phyloP scores from a whole-genome alignment of 2,113 vertebrate genomes.

The Podarcis muralis region DNA sequence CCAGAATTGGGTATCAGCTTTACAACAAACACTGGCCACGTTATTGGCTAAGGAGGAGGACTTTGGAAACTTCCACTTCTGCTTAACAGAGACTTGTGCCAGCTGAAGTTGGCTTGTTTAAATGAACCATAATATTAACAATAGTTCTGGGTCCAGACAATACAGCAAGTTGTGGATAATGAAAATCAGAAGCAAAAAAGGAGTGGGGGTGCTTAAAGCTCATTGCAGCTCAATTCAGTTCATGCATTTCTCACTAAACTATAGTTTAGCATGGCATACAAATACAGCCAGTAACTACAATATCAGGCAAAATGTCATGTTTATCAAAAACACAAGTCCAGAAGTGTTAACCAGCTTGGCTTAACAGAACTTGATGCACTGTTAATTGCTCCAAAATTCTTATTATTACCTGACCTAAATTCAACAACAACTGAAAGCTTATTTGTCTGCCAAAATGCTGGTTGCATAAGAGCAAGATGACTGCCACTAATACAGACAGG shows the following conservation, averaged over 20 bases:
- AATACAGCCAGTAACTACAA: not conserved
- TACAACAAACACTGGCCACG: not conserved
- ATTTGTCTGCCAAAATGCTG: not conserved
- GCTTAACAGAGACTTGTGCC: too few species aligned
- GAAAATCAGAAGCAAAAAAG: too few species aligned
- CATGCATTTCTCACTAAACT: too few species aligned
- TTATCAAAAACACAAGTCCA: not conserved
- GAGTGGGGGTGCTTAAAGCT: too few species aligned
- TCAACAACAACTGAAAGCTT: not conserved
- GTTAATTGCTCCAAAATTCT: not conserved
- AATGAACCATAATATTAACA: too few species aligned
- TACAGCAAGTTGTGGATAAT: too few species aligned
- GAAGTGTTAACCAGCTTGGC: not conserved
- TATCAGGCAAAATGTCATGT: not conserved
- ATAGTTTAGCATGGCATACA: too few species aligned
- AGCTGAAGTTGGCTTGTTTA: too few species aligned
- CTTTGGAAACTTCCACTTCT: too few species aligned
- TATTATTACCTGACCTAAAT: not conserved
- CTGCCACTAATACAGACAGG: not conserved
- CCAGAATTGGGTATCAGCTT: not conserved
- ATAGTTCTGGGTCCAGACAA: too few species aligned
- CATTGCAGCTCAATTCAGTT: too few species aligned
- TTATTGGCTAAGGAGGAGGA: not conserved
- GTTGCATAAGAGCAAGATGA: not conserved
- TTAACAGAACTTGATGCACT: not conserved